A percentile compares a stretch with the other conserved stretches of the same genome.
Evolutionary conservation across 2,888 invertebrate genomes (phyloP).

Genomic region (Acanthosepion lycidas): DNA sequence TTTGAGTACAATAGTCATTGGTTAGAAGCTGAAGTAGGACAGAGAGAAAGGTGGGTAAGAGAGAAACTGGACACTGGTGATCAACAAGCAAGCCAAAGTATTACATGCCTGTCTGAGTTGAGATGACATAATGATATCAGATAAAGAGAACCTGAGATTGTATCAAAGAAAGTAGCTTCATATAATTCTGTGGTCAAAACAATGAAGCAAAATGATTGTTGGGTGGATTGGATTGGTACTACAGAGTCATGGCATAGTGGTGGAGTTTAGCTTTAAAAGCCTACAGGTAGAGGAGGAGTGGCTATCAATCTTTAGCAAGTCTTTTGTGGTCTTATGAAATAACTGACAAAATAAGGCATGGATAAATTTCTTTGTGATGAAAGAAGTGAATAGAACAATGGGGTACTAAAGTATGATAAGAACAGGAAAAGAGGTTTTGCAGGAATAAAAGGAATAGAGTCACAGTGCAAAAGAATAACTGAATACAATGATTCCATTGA

Average conservation of each 20-base stretch:
- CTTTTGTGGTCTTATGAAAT: neutral
- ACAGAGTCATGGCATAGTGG: neutral
- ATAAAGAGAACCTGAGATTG: neutral
- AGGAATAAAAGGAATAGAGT: too few relatives aligned
- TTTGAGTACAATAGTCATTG: neutral
- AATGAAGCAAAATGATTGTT: slow-evolving; percentile 33
- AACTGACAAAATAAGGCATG: too few relatives aligned
- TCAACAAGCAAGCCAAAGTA: neutral
- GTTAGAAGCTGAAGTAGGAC: neutral
- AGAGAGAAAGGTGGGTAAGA: neutral
- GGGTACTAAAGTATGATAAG: too few relatives aligned
- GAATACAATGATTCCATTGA: too few relatives aligned
- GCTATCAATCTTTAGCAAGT: neutral
- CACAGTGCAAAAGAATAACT: too few relatives aligned
- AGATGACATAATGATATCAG: slow-evolving; percentile 23
- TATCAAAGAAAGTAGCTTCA: neutral
- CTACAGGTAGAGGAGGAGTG: neutral
- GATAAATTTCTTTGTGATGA: too few relatives aligned
- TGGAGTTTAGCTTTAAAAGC: neutral
- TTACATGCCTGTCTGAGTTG: neutral
- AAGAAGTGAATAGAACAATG: too few relatives aligned
- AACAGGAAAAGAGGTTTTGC: too few relatives aligned
- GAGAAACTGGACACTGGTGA: neutral
- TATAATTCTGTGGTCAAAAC: slow-evolving; percentile 6
- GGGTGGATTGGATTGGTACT: neutral